Evolutionary conservation across 2,113 vertebrate genomes (phyloP), one percentile per base, ranked within the genome.

Genomic region (Oncorhynchus keta): DNA sequence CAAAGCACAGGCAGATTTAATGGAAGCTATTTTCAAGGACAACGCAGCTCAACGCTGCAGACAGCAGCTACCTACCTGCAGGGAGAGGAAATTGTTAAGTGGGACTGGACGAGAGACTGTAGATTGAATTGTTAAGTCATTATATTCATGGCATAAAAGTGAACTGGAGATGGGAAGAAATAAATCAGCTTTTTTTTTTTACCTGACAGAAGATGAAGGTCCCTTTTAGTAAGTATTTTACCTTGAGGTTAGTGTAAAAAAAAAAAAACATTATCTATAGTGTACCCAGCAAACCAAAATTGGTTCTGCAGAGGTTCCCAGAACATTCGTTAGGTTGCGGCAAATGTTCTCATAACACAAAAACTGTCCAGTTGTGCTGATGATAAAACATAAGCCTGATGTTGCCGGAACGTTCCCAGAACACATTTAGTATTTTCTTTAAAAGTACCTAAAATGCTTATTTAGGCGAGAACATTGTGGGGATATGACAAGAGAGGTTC

Each of bases 1-100:
- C 82, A 77, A 57, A 62, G 75, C 55, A 79, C 39, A 55, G 51
- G 51, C 84, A 82, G 73, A 82, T 81, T 87, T 85, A 87, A 88
- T 88, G 71, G 81, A 86, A 84, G 86, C 86, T 84, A 86, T 91
- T 91, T 89, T 86, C 80, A 75, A 84, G 84, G 88, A 87, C 87
- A 90, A 87, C 75, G 78, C 51, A 55, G 51, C 77, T 75, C 62
- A 79, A 77, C 75, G 72, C 82, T 72, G 66, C 84, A 70, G 76
- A 55, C 51, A 55, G 51, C 51, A 55, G 51, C 51, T 55, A 55
- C 16, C 88, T 13, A 81, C 74, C 77, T 74, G 77, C 88, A 87
- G 81, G 30, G 81, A 90, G 84, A 76, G 79, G 73, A 78, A 78
- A 84, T 76, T 86, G 87, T 76, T 80, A 85, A 85, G 71, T 73